Percentiles rank a stretch among this genome's conserved stretches.
These are phyloP conservation scores for Cepaea nemoralis DNA, from an alignment of 1,140 invertebrate genomes.

Conservation along the genomic window DNA sequence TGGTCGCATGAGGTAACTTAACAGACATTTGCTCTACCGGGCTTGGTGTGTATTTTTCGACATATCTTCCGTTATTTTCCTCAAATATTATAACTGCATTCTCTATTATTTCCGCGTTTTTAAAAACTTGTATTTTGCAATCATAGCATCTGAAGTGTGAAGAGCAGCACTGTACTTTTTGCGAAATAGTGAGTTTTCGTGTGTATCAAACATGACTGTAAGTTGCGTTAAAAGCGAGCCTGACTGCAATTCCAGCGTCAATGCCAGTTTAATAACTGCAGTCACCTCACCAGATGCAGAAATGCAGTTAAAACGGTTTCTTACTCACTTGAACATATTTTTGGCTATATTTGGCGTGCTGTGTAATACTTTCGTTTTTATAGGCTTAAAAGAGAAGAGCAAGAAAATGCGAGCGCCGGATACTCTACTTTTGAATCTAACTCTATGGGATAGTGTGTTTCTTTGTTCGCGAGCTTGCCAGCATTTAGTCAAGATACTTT, in stretches of 20 bases:
- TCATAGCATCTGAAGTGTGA: too few relatives aligned
- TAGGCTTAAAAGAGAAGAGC: background rate
- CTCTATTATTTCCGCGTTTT: too few relatives aligned
- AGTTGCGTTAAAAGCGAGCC: background rate
- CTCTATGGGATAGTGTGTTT: slow-evolving; percentile 19
- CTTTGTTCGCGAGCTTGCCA: slow-evolving; percentile 3
- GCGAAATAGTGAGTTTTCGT: too few relatives aligned
- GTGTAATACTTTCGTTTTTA: background rate
- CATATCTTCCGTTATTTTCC: too few relatives aligned
- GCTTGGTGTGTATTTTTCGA: too few relatives aligned
- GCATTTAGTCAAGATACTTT: background rate
- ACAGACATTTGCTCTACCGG: too few relatives aligned
- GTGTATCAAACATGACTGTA: background rate
- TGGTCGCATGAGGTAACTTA: too few relatives aligned
- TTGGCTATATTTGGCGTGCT: background rate
- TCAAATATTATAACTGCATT: too few relatives aligned
- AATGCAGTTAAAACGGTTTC: background rate
- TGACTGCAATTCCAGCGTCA: background rate
- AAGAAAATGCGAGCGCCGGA: slow-evolving; percentile 2
- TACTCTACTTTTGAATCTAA: background rate
- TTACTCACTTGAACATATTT: background rate
- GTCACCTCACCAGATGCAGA: background rate
- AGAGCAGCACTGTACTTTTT: too few relatives aligned
- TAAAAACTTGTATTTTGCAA: too few relatives aligned
- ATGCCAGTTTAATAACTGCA: background rate